Conservation (phyloP, 2,888 invertebrate genomes). For the Ichneumoninae sp. region DNA sequence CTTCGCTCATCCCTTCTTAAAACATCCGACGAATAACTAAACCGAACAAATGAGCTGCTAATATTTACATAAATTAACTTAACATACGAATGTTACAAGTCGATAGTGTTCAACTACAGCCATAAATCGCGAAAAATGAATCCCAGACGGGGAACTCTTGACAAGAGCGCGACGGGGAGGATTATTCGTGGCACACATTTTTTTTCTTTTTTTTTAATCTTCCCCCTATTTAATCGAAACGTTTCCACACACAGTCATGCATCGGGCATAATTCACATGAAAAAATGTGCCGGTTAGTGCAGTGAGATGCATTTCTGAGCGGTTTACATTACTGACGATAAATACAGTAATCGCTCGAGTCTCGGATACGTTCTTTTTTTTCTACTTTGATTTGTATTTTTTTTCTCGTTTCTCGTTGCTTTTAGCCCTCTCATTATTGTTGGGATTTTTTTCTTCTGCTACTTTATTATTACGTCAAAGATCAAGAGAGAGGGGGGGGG, state of each 20-base stretch:
- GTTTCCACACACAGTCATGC: slow-evolving; percentile 44
- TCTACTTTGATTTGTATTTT: background rate
- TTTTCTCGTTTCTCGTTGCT: slow-evolving; percentile 26
- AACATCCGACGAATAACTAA: slow-evolving; percentile 53
- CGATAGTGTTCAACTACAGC: slow-evolving; percentile 70
- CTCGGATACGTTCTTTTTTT: slow-evolving; percentile 57
- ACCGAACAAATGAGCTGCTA: slow-evolving; percentile 74
- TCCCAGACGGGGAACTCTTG: slow-evolving; percentile 37
- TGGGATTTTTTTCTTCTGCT: slow-evolving; percentile 30
- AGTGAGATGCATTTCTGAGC: slow-evolving; percentile 69
- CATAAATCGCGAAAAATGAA: slow-evolving; percentile 45
- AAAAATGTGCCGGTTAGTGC: slow-evolving; percentile 56
- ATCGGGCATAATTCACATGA: slow-evolving; percentile 36
- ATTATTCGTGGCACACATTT: slow-evolving; percentile 27
- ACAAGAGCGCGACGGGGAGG: slow-evolving; percentile 29
- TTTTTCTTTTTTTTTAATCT: slow-evolving; percentile 15
- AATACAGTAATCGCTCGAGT: slow-evolving; percentile 55
- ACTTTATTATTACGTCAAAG: slow-evolving; percentile 48
- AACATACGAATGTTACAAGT: slow-evolving; percentile 75
- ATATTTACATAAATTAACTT: slow-evolving; percentile 79
- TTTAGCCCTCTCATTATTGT: slow-evolving; percentile 49
- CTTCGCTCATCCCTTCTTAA: slow-evolving; percentile 39
- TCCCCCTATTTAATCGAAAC: slow-evolving; percentile 35
- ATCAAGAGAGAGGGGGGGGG: slow-evolving; percentile 54
- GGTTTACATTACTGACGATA: slow-evolving; percentile 61